Evolutionary conservation across 2,888 invertebrate genomes (phyloP), one percentile per base, ranked within the genome.

Genomic region (Mythimna ferrago): DNA sequence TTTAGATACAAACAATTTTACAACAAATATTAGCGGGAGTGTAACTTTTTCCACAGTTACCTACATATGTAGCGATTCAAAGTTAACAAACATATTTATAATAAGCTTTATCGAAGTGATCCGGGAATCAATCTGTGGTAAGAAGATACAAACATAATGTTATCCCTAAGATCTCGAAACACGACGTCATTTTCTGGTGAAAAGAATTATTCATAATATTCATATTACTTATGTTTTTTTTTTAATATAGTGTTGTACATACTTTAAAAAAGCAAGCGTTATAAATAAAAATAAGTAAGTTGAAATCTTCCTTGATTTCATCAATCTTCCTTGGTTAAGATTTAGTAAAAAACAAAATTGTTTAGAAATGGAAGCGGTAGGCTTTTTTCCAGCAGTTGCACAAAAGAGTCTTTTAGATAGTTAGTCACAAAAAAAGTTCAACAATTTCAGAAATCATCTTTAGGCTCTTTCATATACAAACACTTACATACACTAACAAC

Each of bases 101-200:
- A 71, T 65, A 77, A 70, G 48, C 64, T 66, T 10, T 58, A 51
- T 48, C n/a, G 7, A 69, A 77, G 60, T 71, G 64, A 74, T 78
- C 80, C 63, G 21, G 26, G 53, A 79, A 76, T 70, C 73, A 78
- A 79, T 78, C 63, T n/a, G 32, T 79, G 26, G 26, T 26, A 73
- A 68, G 80, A 74, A 73, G 71, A 76, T 84, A 72, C 60, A 75
- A 80, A 77, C 74, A 71, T 66, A 63, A 73, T 54, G 76, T 41
- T 62, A 80, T 80, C 54, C 73, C 76, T 78, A 69, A 71, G 63
- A 73, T 64, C n/a, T 26, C 4, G 38, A 56, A 32, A 48, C 4
- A 56, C 19, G 51, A 41, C 21, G 21, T 21, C 16, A 26, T 19
- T 7, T 35, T 56, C 16, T 41, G 53, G 32, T 38, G 54, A 41